Conservation (phyloP, 1,140 invertebrate species). For the Seison nebaliae region DNA sequence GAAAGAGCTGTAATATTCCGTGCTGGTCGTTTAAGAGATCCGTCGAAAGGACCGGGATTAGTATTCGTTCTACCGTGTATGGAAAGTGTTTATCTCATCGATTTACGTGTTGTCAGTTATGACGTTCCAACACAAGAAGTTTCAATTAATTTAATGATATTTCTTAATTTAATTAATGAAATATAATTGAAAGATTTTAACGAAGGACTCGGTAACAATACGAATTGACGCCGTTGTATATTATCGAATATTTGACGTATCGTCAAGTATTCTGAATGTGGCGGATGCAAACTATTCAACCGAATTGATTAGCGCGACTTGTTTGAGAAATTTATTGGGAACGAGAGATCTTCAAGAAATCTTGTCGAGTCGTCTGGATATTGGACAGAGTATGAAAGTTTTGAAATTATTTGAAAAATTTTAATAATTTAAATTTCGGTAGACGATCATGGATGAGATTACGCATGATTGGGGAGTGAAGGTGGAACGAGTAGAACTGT, state of each 20-base stretch:
- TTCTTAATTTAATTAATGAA: too few species aligned
- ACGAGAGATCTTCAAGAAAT: constrained; percentile 11
- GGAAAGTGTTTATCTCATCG: constrained; percentile 6
- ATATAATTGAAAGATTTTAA: constrained; percentile 11
- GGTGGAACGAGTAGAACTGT: constrained; percentile 13
- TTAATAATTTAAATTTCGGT: background rate
- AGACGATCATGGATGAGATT: constrained; percentile 9
- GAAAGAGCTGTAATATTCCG: constrained; percentile 13
- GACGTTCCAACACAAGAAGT: constrained; percentile 12
- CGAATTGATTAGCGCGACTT: constrained; percentile 14
- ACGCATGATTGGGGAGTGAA: constrained; percentile 13
- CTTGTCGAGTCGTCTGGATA: constrained; percentile 7
- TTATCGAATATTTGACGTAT: constrained; percentile 12
- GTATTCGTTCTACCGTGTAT: constrained; percentile 14
- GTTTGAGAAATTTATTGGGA: constrained; percentile 13
- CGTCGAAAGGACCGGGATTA: constrained; percentile 14
- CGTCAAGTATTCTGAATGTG: constrained; percentile 9
- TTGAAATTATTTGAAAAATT: background rate
- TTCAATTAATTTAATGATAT: too few species aligned
- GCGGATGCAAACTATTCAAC: constrained; percentile 14
- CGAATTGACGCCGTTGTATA: constrained; percentile 13
- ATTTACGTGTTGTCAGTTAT: constrained; percentile 12
- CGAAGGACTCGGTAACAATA: constrained; percentile 10
- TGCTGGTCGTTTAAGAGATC: too few species aligned
- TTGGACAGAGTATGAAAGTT: constrained; percentile 9